These are phyloP conservation scores for Arge pagana DNA, from an alignment of 2,888 invertebrate genomes.

Conservation along the genomic window DNA sequence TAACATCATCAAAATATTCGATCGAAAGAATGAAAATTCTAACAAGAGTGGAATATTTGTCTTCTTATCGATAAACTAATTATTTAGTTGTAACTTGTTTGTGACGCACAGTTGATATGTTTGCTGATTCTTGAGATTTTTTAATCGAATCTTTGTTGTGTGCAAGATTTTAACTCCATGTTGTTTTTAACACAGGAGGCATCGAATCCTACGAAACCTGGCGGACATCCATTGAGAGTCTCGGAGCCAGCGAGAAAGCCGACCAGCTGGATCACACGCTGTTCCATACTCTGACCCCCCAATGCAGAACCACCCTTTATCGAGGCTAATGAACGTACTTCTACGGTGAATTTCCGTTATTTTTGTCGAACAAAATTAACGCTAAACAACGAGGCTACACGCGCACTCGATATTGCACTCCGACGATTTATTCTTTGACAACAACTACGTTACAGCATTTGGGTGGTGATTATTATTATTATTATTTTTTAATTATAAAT, in stretches of 20 bases:
- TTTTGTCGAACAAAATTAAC: slow-evolving; percentile 48
- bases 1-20: too few species aligned
- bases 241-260: slow-evolving; percentile 81
- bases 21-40: too few species aligned
- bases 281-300: slow-evolving; percentile 83
- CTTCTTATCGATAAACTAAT: too few species aligned
- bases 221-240: slow-evolving; percentile 76
- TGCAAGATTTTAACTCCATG: too few species aligned
- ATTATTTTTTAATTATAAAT: slow-evolving; percentile 37
- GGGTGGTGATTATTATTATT: slow-evolving; percentile 39
- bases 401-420: slow-evolving; percentile 30
- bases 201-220: slow-evolving; percentile 84
- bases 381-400: slow-evolving; percentile 42
- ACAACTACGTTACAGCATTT: slow-evolving; percentile 37
- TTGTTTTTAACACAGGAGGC: slow-evolving; percentile 70
- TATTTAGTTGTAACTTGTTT: too few species aligned
- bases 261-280: slow-evolving; percentile 84
- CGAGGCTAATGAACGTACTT: slow-evolving; percentile 46
- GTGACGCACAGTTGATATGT: too few species aligned
- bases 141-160: too few species aligned
- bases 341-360: slow-evolving; percentile 47
- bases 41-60: too few species aligned
- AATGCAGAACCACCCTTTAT: slow-evolving; percentile 37
- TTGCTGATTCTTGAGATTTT: too few species aligned
- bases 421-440: slow-evolving; percentile 48